Evolutionary conservation across 1,140 invertebrate genomes (phyloP).

Genomic region (Pseudomyrmex pallidus): DNA sequence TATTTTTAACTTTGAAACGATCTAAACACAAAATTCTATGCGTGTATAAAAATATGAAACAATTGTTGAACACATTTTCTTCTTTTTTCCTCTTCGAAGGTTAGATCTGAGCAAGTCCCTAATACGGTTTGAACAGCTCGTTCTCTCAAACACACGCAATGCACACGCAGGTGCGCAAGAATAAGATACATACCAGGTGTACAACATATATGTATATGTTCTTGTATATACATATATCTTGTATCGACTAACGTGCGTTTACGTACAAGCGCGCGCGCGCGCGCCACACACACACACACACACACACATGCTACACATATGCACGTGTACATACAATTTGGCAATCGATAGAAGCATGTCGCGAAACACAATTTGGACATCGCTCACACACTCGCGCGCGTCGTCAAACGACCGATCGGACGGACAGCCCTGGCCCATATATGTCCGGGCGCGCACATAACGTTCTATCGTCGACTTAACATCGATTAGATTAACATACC

Average conservation of each 20-base stretch:
- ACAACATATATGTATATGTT: neutral
- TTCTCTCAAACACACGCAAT: neutral
- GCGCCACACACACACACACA: no score
- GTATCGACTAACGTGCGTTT: neutral
- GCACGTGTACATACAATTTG: neutral
- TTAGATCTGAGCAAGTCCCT: no score
- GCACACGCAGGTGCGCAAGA: neutral
- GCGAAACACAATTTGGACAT: conserved; percentile 50
- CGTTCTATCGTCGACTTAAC: conserved; percentile 44
- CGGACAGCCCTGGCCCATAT: conserved; percentile 31
- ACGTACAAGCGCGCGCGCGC: no score
- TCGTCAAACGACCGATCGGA: conserved; percentile 51
- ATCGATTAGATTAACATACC: conserved; percentile 60
- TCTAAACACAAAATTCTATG: neutral
- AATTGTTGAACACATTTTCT: neutral
- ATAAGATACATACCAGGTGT: conserved; percentile 6
- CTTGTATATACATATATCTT: neutral
- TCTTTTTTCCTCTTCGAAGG: no score
- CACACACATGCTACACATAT: neutral
- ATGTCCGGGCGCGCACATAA: conserved; percentile 21
- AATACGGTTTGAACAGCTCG: neutral
- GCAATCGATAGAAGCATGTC: conserved; percentile 45
- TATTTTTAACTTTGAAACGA: conserved; percentile 8
- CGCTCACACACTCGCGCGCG: conserved; percentile 22
- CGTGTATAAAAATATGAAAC: neutral